Percentiles rank a stretch among this genome's conserved stretches.
Conservation (phyloP, 1,140 invertebrate species). For the Calliphora vicina region DNA sequence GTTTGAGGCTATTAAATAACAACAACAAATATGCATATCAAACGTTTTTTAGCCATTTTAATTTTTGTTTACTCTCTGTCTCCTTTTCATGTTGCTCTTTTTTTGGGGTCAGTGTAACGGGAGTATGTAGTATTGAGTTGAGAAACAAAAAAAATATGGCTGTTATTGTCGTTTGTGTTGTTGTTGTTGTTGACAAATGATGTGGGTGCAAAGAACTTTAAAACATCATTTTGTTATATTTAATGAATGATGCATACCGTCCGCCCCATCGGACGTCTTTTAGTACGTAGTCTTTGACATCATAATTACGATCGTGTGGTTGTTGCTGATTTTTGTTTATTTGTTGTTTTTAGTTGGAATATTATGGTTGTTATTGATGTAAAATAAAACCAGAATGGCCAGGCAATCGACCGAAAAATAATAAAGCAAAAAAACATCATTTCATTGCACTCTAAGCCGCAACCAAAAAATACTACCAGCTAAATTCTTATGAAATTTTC, state of each 20-base stretch:
- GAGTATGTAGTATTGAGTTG: neutral
- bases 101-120: constrained; percentile 33
- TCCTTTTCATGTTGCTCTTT: neutral
- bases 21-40: no score
- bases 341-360: neutral
- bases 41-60: no score
- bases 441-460: neutral
- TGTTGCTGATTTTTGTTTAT: neutral
- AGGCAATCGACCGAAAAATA: neutral
- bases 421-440: neutral
- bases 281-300: neutral
- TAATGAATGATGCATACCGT: no score
- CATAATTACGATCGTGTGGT: neutral
- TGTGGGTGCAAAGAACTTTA: constrained; percentile 1
- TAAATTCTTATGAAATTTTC: no score
- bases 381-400: neutral
- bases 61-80: neutral
- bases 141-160: neutral
- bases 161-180: no score
- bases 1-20: no score
- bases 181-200: neutral
- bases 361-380: neutral
- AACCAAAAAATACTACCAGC: no score
- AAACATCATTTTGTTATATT: neutral
- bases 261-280: no score